Percentiles rank a stretch among this genome's conserved stretches.
Evolutionary conservation across 2,888 invertebrate species (phyloP).

Genomic region (Coelinius sp.): DNA sequence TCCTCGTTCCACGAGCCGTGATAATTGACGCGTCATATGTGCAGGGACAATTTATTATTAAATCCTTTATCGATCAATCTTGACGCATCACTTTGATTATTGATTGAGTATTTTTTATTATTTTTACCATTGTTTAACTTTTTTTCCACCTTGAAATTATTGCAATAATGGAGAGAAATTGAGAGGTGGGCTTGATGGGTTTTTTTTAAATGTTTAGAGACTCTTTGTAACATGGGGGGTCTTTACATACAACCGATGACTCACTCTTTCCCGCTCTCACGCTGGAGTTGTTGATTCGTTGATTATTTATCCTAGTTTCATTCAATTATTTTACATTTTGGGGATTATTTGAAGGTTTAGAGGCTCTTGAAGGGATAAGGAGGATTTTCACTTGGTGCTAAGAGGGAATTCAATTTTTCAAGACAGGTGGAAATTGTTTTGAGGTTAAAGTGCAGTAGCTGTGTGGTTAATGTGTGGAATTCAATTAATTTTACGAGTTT

Average conservation of each 20-base stretch:
- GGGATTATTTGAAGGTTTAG: not conserved
- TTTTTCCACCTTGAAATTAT: not conserved
- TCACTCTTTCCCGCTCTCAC: slow-evolving; percentile 61
- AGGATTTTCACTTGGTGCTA: not conserved
- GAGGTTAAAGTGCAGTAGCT: slow-evolving; percentile 32
- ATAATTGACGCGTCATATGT: slow-evolving; percentile 65
- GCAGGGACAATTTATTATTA: slow-evolving; percentile 31
- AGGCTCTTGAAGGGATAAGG: not conserved
- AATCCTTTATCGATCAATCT: not conserved
- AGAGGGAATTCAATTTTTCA: slow-evolving; percentile 3
- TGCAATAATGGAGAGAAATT: not conserved
- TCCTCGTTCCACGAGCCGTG: slow-evolving; percentile 59
- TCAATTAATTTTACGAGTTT: no score
- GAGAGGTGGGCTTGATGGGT: not conserved
- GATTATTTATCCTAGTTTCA: slow-evolving; percentile 5
- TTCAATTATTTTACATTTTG: slow-evolving; percentile 3
- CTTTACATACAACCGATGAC: slow-evolving; percentile 51
- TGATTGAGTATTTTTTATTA: not conserved
- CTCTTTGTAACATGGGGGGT: slow-evolving; percentile 43
- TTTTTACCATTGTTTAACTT: slow-evolving; percentile 4
- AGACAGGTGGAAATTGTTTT: slow-evolving; percentile 16
- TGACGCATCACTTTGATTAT: not conserved
- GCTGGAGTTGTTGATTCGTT: slow-evolving; percentile 19
- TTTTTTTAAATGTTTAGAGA: slow-evolving; percentile 22
- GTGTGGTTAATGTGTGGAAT: not conserved